These are phyloP conservation scores for Lycorma delicatula DNA, from an alignment of 1,140 invertebrate species.

Conservation along the genomic window DNA sequence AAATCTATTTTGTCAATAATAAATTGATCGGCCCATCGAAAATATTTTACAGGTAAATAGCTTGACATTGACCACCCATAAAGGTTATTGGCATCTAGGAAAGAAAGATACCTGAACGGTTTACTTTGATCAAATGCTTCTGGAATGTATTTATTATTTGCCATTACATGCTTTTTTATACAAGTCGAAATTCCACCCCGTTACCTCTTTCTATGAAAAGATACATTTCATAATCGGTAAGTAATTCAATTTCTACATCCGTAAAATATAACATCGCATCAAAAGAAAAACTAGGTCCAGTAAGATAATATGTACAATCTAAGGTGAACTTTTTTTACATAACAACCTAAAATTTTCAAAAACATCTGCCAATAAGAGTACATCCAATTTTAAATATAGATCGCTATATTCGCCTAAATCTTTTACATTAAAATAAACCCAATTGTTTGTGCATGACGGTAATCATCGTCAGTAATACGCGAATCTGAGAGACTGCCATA, in stretches of 20 bases:
- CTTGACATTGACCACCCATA: too few relatives aligned
- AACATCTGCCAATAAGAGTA: conserved; percentile 36
- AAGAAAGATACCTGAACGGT: too few relatives aligned
- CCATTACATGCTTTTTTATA: too few relatives aligned
- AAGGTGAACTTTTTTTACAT: conserved; percentile 6
- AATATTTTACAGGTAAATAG: too few relatives aligned
- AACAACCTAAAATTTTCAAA: conserved; percentile 37
- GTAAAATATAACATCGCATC: conserved; percentile 8
- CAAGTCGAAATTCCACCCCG: conserved; percentile 29
- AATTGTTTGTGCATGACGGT: conserved; percentile 35
- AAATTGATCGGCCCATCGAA: too few relatives aligned
- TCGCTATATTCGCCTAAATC: conserved; percentile 38
- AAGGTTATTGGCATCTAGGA: too few relatives aligned
- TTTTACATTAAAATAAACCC: conserved; percentile 34
- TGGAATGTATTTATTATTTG: too few relatives aligned
- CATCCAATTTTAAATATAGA: conserved; percentile 40
- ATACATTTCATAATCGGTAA: conserved; percentile 31
- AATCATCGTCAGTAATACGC: conserved; percentile 34
- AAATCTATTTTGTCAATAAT: too few relatives aligned
- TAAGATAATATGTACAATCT: conserved; percentile 12
- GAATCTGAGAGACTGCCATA: conserved; percentile 33
- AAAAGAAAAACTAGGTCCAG: conserved; percentile 9
- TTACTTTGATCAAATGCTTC: too few relatives aligned
- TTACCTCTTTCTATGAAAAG: conserved; percentile 33
- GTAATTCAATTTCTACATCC: conserved; percentile 13